These are phyloP conservation scores for Sciurus niger DNA, from an alignment of 2,113 vertebrate species.

Conservation along the genomic window DNA sequence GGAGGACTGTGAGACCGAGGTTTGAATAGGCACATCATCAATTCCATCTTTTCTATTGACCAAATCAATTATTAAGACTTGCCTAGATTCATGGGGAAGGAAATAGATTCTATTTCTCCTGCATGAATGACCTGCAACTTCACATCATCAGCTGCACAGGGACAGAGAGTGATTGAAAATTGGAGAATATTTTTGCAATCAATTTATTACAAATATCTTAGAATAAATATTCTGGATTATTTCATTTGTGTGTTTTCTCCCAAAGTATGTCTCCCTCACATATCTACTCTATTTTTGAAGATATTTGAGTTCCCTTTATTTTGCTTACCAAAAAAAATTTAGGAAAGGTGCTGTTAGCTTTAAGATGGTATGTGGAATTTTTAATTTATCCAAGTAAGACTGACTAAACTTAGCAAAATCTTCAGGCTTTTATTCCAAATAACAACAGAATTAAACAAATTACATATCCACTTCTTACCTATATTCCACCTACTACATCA, in stretches of 20 bases:
- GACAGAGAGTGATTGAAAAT: not conserved
- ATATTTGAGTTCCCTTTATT: not conserved
- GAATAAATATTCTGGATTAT: slow-evolving; percentile 53
- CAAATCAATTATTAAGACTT: not conserved
- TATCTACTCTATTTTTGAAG: not conserved
- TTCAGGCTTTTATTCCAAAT: not conserved
- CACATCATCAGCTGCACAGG: not conserved
- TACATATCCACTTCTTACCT: not conserved
- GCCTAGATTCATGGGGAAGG: not conserved
- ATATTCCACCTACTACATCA: not conserved
- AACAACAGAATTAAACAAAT: not conserved
- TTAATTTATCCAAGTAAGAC: not conserved
- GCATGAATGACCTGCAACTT: not conserved
- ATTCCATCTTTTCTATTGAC: not conserved
- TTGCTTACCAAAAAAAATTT: slow-evolving; percentile 24
- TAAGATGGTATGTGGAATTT: not conserved
- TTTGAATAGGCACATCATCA: not conserved
- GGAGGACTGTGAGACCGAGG: not conserved
- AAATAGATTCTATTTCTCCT: not conserved
- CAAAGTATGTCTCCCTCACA: not conserved
- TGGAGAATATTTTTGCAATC: not conserved
- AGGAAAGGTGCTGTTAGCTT: not conserved
- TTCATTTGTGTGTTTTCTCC: not conserved
- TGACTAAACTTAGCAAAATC: not conserved
- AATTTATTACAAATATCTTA: not conserved